These are phyloP conservation scores for Scolanthus callimorphus DNA, from an alignment of 92 coral and sea anemone genomes.

Conservation along the genomic window DNA sequence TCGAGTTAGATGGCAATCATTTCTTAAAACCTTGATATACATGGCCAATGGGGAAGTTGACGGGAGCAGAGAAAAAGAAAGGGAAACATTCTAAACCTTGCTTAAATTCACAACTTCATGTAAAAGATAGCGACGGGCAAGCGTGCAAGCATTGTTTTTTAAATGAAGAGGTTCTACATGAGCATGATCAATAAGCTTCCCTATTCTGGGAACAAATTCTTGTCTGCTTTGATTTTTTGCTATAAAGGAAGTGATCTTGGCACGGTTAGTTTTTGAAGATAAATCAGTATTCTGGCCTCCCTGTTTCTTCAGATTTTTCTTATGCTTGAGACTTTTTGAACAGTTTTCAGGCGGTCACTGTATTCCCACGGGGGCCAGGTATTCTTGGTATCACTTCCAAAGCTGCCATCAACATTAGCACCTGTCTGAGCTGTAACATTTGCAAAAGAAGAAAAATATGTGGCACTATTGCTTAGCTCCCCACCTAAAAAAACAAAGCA, in stretches of 20 bases:
- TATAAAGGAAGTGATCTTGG: constrained; percentile 39
- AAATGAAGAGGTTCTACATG: constrained; percentile 63
- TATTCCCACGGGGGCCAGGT: no score
- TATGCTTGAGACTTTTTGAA: no score
- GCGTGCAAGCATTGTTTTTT: constrained; percentile 59
- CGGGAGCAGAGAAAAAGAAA: constrained; percentile 15
- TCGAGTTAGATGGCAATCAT: constrained; percentile 4
- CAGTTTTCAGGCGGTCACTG: no score
- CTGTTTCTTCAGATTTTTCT: no score
- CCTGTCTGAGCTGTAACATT: no score
- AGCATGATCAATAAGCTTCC: constrained; percentile 31
- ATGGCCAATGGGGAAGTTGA: constrained; percentile 17
- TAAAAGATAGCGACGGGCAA: constrained; percentile 18
- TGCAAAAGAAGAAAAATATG: no score
- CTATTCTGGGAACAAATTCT: constrained; percentile 40
- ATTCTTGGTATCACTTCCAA: no score
- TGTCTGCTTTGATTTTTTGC: constrained; percentile 44
- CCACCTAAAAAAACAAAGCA: constrained; percentile 35
- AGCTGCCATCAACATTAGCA: no score
- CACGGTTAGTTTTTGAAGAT: constrained; percentile 13
- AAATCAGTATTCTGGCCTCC: no score
- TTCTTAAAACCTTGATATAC: constrained; percentile 13
- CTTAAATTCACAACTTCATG: constrained; percentile 10
- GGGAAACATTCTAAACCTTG: neutral
- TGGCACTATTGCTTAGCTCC: constrained; percentile 38